These are phyloP conservation scores for Eulemur rufifrons DNA, from an alignment of 2,113 vertebrate genomes.

Conservation along the genomic window DNA sequence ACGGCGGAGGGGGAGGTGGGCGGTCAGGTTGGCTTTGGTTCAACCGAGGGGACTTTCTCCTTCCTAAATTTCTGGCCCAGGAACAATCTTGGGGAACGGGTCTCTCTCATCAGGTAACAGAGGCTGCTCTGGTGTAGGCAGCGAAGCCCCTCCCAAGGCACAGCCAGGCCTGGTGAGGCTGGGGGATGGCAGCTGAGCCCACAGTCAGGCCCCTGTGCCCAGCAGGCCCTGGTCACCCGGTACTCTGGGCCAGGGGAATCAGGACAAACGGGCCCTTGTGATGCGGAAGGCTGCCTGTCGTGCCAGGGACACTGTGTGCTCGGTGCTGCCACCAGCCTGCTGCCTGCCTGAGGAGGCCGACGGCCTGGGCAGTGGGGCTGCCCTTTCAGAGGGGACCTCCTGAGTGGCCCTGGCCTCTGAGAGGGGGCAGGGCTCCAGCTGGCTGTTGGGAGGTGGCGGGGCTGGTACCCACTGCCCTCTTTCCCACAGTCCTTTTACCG, in stretches of 20 bases:
- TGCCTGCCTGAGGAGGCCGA: neutral
- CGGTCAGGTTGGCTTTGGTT: neutral
- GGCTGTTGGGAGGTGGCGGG: neutral
- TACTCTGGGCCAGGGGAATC: neutral
- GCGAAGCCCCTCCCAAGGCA: neutral
- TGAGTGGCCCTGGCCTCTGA: neutral
- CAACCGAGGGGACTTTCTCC: neutral
- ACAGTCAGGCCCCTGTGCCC: constrained; percentile 29
- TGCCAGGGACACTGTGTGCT: constrained; percentile 70
- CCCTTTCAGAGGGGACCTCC: constrained; percentile 15
- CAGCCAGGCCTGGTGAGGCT: neutral
- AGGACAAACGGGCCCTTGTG: constrained; percentile 72
- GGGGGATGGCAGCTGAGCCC: neutral
- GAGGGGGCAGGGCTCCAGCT: neutral
- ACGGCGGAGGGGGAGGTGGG: neutral
- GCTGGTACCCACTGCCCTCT: neutral
- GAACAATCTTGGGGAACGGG: neutral
- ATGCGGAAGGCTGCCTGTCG: neutral
- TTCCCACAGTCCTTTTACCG: constrained; percentile 26
- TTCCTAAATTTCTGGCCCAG: neutral
- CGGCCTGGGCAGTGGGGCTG: constrained; percentile 47
- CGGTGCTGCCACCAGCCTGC: neutral
- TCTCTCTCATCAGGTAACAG: neutral
- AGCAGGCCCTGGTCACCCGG: neutral
- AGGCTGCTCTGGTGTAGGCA: neutral